These are phyloP conservation scores for Noctua janthe DNA, from an alignment of 2,888 invertebrate species.

Conservation along the genomic window DNA sequence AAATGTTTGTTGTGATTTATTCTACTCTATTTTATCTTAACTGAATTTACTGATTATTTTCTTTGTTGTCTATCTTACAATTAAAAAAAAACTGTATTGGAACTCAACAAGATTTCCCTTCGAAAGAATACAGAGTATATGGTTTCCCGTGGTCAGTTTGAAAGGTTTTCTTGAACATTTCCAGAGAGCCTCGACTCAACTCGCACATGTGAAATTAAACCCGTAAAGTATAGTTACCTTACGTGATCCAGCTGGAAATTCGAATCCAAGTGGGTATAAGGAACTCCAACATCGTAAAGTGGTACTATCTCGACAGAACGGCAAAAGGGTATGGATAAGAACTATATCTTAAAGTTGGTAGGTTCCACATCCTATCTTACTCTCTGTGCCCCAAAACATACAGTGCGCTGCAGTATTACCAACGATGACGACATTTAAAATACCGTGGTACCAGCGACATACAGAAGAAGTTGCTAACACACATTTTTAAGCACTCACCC, in stretches of 20 bases:
- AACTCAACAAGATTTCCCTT: neutral
- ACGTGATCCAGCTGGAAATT: neutral
- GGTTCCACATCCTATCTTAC: neutral
- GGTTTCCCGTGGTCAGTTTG: neutral
- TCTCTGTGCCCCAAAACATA: neutral
- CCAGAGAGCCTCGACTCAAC: neutral
- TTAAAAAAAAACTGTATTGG: neutral
- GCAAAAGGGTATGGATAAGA: neutral
- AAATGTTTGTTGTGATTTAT: neutral
- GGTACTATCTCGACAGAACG: neutral
- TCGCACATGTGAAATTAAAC: neutral
- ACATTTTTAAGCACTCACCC: slow-evolving; percentile 77
- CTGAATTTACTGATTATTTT: neutral
- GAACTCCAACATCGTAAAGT: neutral
- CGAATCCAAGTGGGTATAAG: neutral
- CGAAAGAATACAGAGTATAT: neutral
- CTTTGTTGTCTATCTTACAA: neutral
- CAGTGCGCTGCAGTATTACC: neutral
- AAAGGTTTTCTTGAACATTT: neutral
- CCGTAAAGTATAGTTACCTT: neutral
- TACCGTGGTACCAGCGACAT: neutral
- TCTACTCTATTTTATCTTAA: neutral
- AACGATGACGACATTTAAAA: neutral
- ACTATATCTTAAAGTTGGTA: neutral
- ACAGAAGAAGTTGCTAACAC: neutral